phyloP scores from a whole-genome alignment of 2,888 invertebrate genomes.

The Axea sp. region DNA sequence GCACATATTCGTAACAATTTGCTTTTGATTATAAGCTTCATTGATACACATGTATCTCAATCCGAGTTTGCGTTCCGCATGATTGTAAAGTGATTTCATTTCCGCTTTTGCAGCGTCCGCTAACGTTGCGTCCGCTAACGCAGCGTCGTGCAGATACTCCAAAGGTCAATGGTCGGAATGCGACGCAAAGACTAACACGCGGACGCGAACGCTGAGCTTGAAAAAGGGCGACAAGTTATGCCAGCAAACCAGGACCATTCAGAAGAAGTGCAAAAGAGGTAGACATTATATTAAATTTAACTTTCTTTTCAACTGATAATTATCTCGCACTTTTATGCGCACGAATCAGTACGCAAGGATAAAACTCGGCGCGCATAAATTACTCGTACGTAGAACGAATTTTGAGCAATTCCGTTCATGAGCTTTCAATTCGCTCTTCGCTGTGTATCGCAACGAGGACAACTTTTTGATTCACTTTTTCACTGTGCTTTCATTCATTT shows the following conservation, averaged over 20 bases:
- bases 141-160: slow-evolving; percentile 90
- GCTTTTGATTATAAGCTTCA: slow-evolving; percentile 41
- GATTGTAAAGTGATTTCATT: slow-evolving; percentile 62
- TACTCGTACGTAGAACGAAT: too few species aligned
- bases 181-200: slow-evolving; percentile 89
- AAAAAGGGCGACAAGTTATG: slow-evolving; percentile 92
- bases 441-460: too few species aligned
- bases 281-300: slow-evolving; percentile 66
- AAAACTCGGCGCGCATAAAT: too few species aligned
- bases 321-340: not conserved
- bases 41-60: slow-evolving; percentile 31
- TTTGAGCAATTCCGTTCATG: too few species aligned
- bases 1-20: slow-evolving; percentile 35
- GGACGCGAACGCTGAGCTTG: slow-evolving; percentile 89
- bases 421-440: too few species aligned
- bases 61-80: slow-evolving; percentile 52
- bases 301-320: not conserved
- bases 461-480: too few species aligned
- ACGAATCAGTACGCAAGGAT: not conserved
- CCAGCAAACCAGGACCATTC: slow-evolving; percentile 90
- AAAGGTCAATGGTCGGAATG: slow-evolving; percentile 95
- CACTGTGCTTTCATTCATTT: too few species aligned
- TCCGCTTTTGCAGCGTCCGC: slow-evolving; percentile 75
- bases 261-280: slow-evolving; percentile 97
- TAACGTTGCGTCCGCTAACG: slow-evolving; percentile 81